These are phyloP conservation scores for Archilochus colubris DNA, from an alignment of 2,113 vertebrate genomes.

Conservation along the genomic window DNA sequence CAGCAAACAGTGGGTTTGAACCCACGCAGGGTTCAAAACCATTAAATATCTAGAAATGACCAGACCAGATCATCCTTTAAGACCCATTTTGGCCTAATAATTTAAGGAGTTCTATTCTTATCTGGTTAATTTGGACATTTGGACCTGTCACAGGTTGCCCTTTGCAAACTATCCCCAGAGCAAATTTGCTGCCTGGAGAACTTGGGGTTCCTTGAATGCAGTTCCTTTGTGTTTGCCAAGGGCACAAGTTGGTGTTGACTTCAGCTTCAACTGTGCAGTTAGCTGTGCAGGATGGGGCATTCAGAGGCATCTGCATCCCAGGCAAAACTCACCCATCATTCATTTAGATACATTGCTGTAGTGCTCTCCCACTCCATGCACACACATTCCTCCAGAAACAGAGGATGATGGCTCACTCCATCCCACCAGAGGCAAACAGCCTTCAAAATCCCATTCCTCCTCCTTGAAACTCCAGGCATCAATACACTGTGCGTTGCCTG, in stretches of 20 bases:
- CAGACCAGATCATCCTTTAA: background rate
- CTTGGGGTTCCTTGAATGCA: background rate
- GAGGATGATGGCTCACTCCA: background rate
- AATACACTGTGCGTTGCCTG: background rate
- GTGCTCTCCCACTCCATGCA: background rate
- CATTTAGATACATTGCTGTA: background rate
- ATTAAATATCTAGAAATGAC: background rate
- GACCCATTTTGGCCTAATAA: background rate
- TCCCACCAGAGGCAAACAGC: rapidly evolving
- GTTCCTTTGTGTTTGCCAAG: background rate
- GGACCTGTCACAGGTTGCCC: rapidly evolving
- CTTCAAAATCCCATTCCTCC: conserved; percentile 5
- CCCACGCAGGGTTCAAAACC: background rate
- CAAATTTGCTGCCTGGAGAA: background rate
- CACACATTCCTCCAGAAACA: background rate
- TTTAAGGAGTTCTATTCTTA: background rate
- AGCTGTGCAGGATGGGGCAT: background rate
- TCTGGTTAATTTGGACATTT: background rate
- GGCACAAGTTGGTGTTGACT: background rate
- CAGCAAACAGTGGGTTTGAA: background rate
- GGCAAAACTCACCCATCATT: background rate
- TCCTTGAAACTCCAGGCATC: background rate
- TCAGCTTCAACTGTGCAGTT: background rate
- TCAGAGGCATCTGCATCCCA: background rate
- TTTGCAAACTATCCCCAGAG: background rate